Percentiles rank a stretch among this genome's conserved stretches.
These are phyloP conservation scores for Melanargia galathea DNA, from an alignment of 2,888 invertebrate genomes.

Conservation along the genomic window DNA sequence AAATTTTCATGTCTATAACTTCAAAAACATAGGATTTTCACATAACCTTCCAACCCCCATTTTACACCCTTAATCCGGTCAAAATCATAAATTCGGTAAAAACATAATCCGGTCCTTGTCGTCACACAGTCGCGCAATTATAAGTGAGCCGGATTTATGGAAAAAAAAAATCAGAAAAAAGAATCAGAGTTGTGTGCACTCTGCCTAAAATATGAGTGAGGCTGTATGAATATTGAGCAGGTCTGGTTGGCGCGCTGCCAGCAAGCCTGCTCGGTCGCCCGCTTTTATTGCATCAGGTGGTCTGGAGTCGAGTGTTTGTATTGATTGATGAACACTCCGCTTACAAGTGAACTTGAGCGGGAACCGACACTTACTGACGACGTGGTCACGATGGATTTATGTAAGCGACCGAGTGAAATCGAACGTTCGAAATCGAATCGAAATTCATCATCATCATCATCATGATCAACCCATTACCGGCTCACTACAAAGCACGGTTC, in stretches of 20 bases:
- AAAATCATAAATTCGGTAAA: no score
- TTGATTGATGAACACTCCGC: constrained; percentile 32
- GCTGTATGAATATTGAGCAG: constrained; percentile 32
- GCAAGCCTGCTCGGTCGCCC: constrained; percentile 24
- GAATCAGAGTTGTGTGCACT: neutral
- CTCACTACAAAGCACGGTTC: no score
- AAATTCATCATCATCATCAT: no score
- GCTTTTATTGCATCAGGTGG: constrained; percentile 34
- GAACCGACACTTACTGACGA: neutral
- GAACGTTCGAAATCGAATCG: no score
- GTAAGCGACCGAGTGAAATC: neutral
- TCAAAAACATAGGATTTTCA: no score
- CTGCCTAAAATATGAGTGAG: constrained; percentile 22
- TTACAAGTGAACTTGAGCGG: constrained; percentile 13
- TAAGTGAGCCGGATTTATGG: no score
- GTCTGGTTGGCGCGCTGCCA: constrained; percentile 30
- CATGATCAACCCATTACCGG: no score
- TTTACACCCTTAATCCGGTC: no score
- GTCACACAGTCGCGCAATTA: no score
- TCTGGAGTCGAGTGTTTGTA: constrained; percentile 22
- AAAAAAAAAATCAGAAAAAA: neutral
- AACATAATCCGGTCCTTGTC: no score
- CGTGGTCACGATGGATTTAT: neutral
- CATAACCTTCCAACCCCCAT: no score
- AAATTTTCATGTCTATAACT: no score